Conservation (phyloP, 2,113 vertebrate genomes). For the Sclerurus mexicanus region DNA sequence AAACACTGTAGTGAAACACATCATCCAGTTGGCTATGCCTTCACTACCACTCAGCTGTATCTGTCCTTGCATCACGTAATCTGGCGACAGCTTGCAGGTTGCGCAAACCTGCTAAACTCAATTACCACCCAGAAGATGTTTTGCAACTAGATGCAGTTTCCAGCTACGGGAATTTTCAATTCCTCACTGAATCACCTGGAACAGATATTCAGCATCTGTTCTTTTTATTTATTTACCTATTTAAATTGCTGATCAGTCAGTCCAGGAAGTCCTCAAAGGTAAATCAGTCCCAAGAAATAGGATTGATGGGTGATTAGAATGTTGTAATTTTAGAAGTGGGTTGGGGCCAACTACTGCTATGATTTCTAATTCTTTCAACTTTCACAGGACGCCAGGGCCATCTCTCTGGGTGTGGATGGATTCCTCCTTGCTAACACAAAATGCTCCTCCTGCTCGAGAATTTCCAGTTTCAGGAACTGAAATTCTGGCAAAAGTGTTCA, state of each 20-base stretch:
- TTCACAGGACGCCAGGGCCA: not conserved
- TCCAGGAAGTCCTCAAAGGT: not conserved
- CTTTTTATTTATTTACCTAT: not conserved
- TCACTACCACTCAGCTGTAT: not conserved
- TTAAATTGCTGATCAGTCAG: not conserved
- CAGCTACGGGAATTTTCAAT: not conserved
- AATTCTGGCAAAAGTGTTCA: not conserved
- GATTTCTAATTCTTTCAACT: not conserved
- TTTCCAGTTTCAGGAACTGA: not conserved
- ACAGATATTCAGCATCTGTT: not conserved
- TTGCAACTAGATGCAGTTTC: not conserved
- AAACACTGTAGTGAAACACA: not conserved
- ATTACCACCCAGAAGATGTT: not conserved
- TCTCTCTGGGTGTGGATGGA: rapidly evolving
- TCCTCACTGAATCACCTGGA: not conserved
- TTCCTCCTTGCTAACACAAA: not conserved
- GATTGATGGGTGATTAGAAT: not conserved
- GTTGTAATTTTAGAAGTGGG: not conserved
- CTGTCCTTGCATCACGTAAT: no score
- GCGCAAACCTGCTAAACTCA: not conserved
- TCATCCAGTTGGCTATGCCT: not conserved
- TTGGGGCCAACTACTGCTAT: not conserved
- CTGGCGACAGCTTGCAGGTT: rapidly evolving
- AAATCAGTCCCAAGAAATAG: not conserved
- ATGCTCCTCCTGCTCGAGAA: not conserved